Evolutionary conservation across 2,797 vertebrate genomes (phyloP), one percentile per base, ranked within the genome.

Genomic region (Peromyscus melanophrys): DNA sequence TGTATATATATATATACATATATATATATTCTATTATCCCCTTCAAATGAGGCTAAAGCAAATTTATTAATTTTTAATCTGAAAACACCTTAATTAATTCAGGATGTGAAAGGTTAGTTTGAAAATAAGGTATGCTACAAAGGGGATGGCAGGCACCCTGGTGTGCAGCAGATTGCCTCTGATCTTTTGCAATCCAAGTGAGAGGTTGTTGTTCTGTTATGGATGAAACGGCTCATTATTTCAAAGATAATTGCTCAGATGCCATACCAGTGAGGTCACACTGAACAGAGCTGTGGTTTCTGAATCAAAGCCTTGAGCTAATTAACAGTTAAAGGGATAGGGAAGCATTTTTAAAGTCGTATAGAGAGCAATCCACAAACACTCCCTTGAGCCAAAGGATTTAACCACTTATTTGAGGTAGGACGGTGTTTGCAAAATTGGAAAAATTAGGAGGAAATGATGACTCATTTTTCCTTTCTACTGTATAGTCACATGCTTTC

Each of bases 181-280:
- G 97, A 98, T 98, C 97, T 98, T 98, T 96, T 9, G 5, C 95
- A 97, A 97, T 97, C 97, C 94, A 91, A 98, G 97, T 34, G 98
- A 98, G 97, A 98, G 49, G 96, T 71, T 98, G 98, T 97, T 98
- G 98, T 96, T 98, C 97, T 96, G 97, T 97, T 98, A 97, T 97
- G 98, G 98, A 98, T 98, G 98, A 98, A 98, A 94, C 93, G 98
- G 84, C 97, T 98, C 98, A 98, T 99, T 98, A 98, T 98, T 97
- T 97, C 96, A 90, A 98, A 98, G 98, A 98, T 98, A 98, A 99
- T 98, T 98, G 97, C 97, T 98, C 98, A 98, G 98, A 98, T 98
- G 98, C 98, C 98, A 97, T 78, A 97, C 89, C 92, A 97, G 81
- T 96, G 98, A 98, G 98, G 98, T 98, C 98, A 98, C 82, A 92